Percentiles rank a stretch among this genome's conserved stretches.
These are phyloP conservation scores for Natator depressus DNA, from an alignment of 2,113 vertebrate genomes.

Conservation along the genomic window DNA sequence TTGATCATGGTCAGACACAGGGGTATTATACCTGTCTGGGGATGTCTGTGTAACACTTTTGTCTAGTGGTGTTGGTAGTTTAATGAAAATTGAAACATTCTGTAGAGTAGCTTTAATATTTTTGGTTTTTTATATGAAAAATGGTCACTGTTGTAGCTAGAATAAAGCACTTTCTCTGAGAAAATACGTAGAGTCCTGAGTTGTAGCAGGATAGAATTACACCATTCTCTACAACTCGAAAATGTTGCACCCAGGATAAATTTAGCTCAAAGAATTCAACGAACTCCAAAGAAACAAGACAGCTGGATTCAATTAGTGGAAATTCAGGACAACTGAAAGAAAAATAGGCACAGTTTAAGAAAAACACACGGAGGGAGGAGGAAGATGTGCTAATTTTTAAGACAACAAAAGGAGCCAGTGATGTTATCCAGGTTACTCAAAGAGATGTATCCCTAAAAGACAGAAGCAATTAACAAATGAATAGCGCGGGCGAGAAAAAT, in stretches of 20 bases:
- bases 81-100: not conserved
- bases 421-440: not conserved
- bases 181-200: not conserved
- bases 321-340: conserved; percentile 3
- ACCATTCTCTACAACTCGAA: conserved; percentile 39
- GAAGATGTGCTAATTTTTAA: not conserved
- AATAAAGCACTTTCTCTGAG: conserved; percentile 24
- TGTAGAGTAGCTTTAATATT: not conserved
- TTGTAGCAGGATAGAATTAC: conserved; percentile 2
- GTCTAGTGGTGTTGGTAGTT: not conserved
- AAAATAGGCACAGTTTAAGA: not conserved
- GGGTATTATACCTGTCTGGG: too few species aligned
- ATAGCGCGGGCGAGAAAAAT: not conserved
- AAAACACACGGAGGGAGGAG: not conserved
- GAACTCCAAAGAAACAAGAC: conserved; percentile 42
- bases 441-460: not conserved
- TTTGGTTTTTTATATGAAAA: not conserved
- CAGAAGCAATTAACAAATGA: not conserved
- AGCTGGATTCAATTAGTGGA: conserved; percentile 50
- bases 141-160: not conserved
- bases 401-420: not conserved
- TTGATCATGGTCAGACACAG: too few species aligned
- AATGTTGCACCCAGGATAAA: conserved; percentile 20
- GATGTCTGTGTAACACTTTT: not conserved
- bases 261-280: conserved; percentile 32